A percentile compares a stretch with the other conserved stretches of the same genome.
Conservation (phyloP, 1,140 invertebrate genomes). For the Pseudobourletiella spinata region DNA sequence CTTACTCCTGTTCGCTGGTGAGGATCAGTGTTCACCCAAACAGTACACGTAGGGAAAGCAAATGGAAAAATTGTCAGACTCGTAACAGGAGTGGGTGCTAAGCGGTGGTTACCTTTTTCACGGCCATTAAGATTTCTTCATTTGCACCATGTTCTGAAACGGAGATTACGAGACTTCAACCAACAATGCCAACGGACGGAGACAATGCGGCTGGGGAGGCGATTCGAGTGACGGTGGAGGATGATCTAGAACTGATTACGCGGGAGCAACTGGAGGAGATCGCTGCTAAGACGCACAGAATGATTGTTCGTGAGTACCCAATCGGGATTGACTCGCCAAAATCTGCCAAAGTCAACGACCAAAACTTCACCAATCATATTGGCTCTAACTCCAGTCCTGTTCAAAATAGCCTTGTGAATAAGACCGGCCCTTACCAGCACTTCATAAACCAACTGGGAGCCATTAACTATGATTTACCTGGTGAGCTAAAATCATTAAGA, state of each 20-base stretch:
- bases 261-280: neutral
- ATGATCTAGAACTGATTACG: neutral
- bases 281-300: neutral
- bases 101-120: too few relatives aligned
- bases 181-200: too few relatives aligned
- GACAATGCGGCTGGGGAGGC: too few relatives aligned
- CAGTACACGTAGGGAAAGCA: too few relatives aligned
- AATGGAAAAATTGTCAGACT: too few relatives aligned
- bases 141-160: too few relatives aligned
- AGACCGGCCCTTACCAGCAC: conserved; percentile 14
- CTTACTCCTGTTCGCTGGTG: too few relatives aligned
- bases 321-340: neutral
- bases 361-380: neutral
- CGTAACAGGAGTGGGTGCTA: too few relatives aligned
- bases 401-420: conserved; percentile 1
- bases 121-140: too few relatives aligned
- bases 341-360: neutral
- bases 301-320: neutral
- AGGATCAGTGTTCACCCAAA: too few relatives aligned
- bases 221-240: too few relatives aligned
- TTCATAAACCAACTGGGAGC: conserved; percentile 29
- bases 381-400: neutral
- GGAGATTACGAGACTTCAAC: too few relatives aligned
- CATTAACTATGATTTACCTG: conserved; percentile 19
- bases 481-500: neutral